Base-by-base conservation (phyloP, 2,888 invertebrate species). In the Trachelus tabidus region DNA sequence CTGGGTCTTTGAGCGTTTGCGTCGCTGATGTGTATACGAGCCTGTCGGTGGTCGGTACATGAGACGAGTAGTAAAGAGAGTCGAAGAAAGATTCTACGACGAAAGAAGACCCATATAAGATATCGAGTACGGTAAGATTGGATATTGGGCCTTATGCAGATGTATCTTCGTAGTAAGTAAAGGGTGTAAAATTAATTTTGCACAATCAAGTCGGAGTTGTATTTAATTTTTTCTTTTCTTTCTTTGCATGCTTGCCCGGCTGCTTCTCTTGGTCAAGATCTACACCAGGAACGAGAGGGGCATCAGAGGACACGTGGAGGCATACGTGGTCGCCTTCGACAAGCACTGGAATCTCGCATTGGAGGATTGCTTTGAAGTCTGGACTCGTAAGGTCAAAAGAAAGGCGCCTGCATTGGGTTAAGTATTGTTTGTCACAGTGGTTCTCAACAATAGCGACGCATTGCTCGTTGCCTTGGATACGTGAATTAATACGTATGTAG, bases 281-380 rank as follows among this genome's bases (percentile, higher is more conserved):
- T 94, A 95, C 87, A 96, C 96, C 0, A 94, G 98, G 77, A 94
- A 94, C 84, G 95, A 94, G 34, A 93, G 92, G 68, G 94, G 95
- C 15, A 92, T 98, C 34, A 93, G 98, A 77, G 98, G 98, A 4
- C 94, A 94, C 80, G 94, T 97, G 80, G 94, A 95, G 81, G 99
- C 97, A 1, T 95, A 94, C 84, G 92, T 98, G 35, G 94, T 95
- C 31, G 97, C 97, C 3, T 99, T 97, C 91, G 99, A 99, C 92
- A 98, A 97, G 89, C 97, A 98, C 90, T 98, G 97, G 96, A 99
- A 99, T 92, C 91, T 99, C 85, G 95, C 96, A 9, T 92, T 98
- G 76, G 94, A 94, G 78, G 96, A 98, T 89, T 97, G 97, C 3
- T 93, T 95, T 37, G 98, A 98, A 92, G 92, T 94, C 4, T 98